These are phyloP conservation scores for Oreotrochilus melanogaster DNA, from an alignment of 2,113 vertebrate genomes.

Conservation along the genomic window DNA sequence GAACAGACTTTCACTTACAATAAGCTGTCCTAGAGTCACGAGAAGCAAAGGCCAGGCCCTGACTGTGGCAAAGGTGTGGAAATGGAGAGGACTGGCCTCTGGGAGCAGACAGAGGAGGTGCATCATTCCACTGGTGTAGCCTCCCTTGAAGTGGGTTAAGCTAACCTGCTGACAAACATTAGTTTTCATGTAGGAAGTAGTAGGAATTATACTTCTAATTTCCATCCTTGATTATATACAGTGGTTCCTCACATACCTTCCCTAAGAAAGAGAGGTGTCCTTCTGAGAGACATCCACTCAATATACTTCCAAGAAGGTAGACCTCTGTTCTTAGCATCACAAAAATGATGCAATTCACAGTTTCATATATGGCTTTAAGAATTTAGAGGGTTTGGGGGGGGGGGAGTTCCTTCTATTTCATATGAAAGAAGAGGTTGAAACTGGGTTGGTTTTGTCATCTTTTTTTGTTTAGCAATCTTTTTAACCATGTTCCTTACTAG, in stretches of 20 bases:
- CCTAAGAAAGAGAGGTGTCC: background rate
- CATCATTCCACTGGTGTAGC: background rate
- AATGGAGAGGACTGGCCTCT: background rate
- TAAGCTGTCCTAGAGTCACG: background rate
- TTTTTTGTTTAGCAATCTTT: background rate
- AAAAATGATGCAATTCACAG: background rate
- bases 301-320: background rate
- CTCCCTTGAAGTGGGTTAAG: background rate
- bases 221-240: background rate
- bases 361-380: background rate
- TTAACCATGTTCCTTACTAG: background rate
- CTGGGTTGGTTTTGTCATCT: background rate
- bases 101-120: background rate
- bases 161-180: background rate
- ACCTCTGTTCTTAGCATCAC: background rate
- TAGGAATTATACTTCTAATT: background rate
- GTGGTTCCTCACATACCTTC: accelerated
- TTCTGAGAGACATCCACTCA: background rate
- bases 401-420: background rate
- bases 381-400: background rate
- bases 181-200: background rate
- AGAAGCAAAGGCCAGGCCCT: background rate
- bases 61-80: background rate
- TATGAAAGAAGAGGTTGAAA: background rate
- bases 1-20: background rate